Conservation (phyloP, 2,113 vertebrate species). For the Eulemur macaco region DNA sequence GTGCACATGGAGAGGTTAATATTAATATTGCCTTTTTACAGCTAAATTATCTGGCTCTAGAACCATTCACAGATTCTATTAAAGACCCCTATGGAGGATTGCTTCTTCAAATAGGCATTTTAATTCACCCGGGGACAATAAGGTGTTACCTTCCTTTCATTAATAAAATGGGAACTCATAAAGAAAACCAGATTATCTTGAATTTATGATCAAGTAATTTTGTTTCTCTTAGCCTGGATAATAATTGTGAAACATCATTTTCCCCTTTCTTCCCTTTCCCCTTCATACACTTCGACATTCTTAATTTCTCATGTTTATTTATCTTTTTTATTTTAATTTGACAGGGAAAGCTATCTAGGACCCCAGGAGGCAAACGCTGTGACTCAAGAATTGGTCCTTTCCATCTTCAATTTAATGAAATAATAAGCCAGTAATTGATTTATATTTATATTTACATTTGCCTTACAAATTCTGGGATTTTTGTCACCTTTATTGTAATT, state of each 20-base stretch:
- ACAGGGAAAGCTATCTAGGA: constrained; percentile 87
- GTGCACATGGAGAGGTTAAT: constrained; percentile 85
- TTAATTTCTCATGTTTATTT: constrained; percentile 91
- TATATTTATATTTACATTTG: constrained; percentile 87
- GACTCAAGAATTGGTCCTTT: constrained; percentile 85
- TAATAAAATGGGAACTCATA: constrained; percentile 91
- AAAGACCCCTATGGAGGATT: constrained; percentile 89
- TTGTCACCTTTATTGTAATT: constrained; percentile 75
- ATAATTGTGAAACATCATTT: constrained; percentile 88
- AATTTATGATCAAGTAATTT: constrained; percentile 91
- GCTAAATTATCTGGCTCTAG: constrained; percentile 87
- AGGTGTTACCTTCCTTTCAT: constrained; percentile 89
- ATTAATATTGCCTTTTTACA: constrained; percentile 88
- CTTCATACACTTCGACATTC: constrained; percentile 83
- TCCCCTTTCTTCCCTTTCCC: constrained; percentile 79
- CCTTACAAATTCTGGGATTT: constrained; percentile 80
- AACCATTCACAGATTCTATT: constrained; percentile 89
- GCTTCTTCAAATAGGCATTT: constrained; percentile 88
- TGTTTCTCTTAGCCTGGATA: constrained; percentile 88
- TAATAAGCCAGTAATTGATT: constrained; percentile 87
- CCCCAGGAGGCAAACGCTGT: constrained; percentile 87
- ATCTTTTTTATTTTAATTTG: constrained; percentile 89
- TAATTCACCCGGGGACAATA: constrained; percentile 89
- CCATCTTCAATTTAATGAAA: constrained; percentile 86
- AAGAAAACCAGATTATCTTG: constrained; percentile 90